A percentile compares a stretch with the other conserved stretches of the same genome.
Conservation (phyloP, 1,140 invertebrate species). For the Colletes gigas region DNA sequence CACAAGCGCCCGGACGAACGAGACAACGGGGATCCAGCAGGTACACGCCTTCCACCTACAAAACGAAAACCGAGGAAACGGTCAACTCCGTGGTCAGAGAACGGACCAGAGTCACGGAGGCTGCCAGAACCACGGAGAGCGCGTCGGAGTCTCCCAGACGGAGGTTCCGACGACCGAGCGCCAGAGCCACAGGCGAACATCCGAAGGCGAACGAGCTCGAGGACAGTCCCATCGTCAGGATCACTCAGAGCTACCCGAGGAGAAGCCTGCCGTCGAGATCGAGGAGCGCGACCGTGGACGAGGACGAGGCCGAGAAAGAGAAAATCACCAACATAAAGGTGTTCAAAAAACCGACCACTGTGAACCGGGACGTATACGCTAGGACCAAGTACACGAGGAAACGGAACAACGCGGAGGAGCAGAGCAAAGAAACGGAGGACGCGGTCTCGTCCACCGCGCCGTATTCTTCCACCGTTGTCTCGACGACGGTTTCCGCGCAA, state of each 20-base stretch:
- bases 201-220: constrained; percentile 47
- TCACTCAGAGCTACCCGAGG: constrained; percentile 44
- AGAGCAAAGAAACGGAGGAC: not conserved
- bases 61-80: constrained; percentile 7
- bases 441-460: not conserved
- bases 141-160: constrained; percentile 29
- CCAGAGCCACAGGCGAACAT: constrained; percentile 47
- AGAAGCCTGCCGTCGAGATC: constrained; percentile 45
- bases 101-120: constrained; percentile 29
- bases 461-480: not conserved
- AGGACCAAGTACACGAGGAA: constrained; percentile 51
- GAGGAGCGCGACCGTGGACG: constrained; percentile 16
- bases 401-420: constrained; percentile 38
- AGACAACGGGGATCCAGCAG: constrained; percentile 70
- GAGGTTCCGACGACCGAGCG: constrained; percentile 60
- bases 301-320: constrained; percentile 52
- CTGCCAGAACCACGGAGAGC: constrained; percentile 2
- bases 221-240: constrained; percentile 64
- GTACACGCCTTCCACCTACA: constrained; percentile 63
- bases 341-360: constrained; percentile 39
- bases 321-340: constrained; percentile 66
- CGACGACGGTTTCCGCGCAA: not conserved
- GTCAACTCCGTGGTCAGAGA: constrained; percentile 34
- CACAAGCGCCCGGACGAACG: constrained; percentile 33
- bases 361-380: constrained; percentile 42